Base-by-base conservation (phyloP, 1,140 invertebrate genomes). In the Dreissena polymorpha region DNA sequence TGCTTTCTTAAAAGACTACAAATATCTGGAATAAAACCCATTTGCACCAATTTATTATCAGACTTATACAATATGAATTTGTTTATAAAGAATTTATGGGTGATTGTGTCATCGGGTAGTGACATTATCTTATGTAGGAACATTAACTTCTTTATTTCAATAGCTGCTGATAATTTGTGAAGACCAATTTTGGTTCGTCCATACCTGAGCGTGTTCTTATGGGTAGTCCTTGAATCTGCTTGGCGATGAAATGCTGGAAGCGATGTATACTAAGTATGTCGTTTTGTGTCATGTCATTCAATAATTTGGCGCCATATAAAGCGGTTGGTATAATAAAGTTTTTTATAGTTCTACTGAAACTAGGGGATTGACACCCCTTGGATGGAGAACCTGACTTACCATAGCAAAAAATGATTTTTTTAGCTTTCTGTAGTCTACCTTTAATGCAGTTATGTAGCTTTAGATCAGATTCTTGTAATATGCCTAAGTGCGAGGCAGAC, bases 221-320 rank as follows among this genome's bases (percentile, higher is more conserved):
- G 12, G 25, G 53, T 10, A 80, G 53, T 5, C 65, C 29, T 27
- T 78, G 75, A n/a, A 69, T 63, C 10, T 63, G 10, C 64, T 80
- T 80, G 10, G 64, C 67, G 21, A 80, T 57, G 49, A 71, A 71
- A 49, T 80, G 77, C 60, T 80, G 77, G 12, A 71, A 39, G 10
- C 29, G 51, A 63, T 71, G 55, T 10, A 71, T 49, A 10, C 3
- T 7, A 12, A 29, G 25, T 27, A 69, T 21, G 23, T 78, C 75
- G 10, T 14, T 55, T 10, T 60, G 29, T 18, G 53, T 80, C 3
- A 80, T 8, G 51, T 71, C 21, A n/a, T 53, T 69, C 77, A 65
- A 80, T 10, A 80, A 16, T 60, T 80, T 67, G 21, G 64, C 57
- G 6, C 77, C 77, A 51, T 80, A 80, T n/a, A 78, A 39, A 39